Percentiles rank a stretch among this genome's conserved stretches.
phyloP scores from a whole-genome alignment of 2,797 vertebrate species.

The Melanotaenia pygmaea region DNA sequence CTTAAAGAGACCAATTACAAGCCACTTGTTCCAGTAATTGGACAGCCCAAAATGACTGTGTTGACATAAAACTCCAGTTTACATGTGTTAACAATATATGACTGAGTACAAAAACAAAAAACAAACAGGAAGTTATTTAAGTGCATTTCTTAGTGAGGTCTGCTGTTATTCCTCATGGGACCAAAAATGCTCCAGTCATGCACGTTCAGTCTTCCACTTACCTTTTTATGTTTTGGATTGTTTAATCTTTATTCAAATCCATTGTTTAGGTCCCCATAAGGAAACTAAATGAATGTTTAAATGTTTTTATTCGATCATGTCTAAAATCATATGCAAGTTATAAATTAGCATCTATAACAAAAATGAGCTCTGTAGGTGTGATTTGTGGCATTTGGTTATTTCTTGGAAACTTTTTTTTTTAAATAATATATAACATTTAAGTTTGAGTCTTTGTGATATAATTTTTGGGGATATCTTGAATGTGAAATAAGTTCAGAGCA shows the following conservation, averaged over 20 bases:
- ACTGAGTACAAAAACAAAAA: slow-evolving; percentile 22
- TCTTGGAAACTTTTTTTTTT: no score
- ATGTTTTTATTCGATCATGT: no score
- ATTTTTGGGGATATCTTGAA: neutral
- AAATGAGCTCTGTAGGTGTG: no score
- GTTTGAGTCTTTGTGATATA: no score
- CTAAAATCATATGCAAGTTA: no score
- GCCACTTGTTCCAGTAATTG: slow-evolving; percentile 62
- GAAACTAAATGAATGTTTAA: no score
- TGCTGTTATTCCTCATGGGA: neutral
- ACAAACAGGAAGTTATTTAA: slow-evolving; percentile 17
- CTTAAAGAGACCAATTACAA: slow-evolving; percentile 66
- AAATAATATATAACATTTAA: neutral
- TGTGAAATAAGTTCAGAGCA: neutral
- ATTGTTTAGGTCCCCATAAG: no score
- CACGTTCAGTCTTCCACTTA: neutral
- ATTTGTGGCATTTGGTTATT: neutral
- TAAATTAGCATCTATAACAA: no score
- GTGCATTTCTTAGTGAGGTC: slow-evolving; percentile 17
- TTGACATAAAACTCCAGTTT: slow-evolving; percentile 53
- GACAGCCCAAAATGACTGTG: slow-evolving; percentile 38
- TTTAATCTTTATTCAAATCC: neutral
- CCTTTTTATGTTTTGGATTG: neutral
- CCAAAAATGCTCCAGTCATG: neutral
- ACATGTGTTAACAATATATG: slow-evolving; percentile 54